Percentiles rank a stretch among this genome's conserved stretches.
phyloP scores from a whole-genome alignment of 1,140 invertebrate genomes.

The Anoplolepis gracilipes region DNA sequence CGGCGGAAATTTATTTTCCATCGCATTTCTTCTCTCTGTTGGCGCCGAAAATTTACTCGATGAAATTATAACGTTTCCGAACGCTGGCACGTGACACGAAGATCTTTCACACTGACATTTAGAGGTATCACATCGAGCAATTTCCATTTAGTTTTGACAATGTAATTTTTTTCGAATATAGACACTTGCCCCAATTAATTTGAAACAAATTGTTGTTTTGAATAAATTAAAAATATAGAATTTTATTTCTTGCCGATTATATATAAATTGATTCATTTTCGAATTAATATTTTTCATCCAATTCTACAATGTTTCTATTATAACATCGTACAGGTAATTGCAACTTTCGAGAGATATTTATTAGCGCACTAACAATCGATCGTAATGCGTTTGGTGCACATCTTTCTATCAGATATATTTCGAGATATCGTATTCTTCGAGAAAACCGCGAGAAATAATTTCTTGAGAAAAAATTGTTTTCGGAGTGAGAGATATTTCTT shows the following conservation, averaged over 20 bases:
- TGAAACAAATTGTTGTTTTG: neutral
- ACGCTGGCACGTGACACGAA: conserved; percentile 20
- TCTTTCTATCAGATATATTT: neutral
- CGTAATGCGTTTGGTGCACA: neutral
- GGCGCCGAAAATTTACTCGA: neutral
- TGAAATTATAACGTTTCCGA: conserved; percentile 35
- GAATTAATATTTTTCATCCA: neutral
- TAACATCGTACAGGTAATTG: neutral
- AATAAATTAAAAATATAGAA: neutral
- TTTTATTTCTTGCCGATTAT: neutral
- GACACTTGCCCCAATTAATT: neutral
- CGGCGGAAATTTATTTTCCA: neutral
- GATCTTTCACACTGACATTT: conserved; percentile 31
- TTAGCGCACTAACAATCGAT: neutral
- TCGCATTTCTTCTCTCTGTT: neutral
- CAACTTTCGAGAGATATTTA: neutral
- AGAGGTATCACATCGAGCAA: conserved; percentile 1
- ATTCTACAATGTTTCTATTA: neutral
- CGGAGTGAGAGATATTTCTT: neutral
- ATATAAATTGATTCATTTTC: neutral
- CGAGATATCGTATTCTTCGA: neutral
- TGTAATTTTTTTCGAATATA: neutral
- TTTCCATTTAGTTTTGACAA: neutral
- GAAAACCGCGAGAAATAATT: neutral
- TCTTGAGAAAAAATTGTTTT: neutral